Conservation (phyloP, 2,797 vertebrate genomes). For the Petrocephalus schoutedeni region DNA sequence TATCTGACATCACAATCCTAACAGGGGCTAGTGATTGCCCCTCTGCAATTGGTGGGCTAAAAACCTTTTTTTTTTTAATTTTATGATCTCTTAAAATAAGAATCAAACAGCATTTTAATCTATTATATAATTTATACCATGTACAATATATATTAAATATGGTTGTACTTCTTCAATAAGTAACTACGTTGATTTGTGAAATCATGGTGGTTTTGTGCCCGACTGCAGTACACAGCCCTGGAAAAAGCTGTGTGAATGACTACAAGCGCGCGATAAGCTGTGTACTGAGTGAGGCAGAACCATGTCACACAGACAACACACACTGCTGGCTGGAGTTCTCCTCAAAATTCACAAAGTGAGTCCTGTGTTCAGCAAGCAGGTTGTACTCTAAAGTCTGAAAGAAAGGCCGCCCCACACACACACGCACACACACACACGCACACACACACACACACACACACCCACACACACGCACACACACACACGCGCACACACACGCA, state of each 20-base stretch:
- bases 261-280: constrained; percentile 5
- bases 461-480: no score
- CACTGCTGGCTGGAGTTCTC: neutral
- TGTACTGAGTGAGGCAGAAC: neutral
- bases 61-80: neutral
- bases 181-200: neutral
- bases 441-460: no score
- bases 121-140: neutral
- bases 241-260: constrained; percentile 8
- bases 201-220: neutral
- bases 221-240: neutral
- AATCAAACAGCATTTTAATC: neutral
- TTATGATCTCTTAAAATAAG: neutral
- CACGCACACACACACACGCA: no score
- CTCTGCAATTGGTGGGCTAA: neutral
- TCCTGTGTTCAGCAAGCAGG: neutral
- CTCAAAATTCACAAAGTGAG: neutral
- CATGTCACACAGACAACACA: neutral
- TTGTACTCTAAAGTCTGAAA: neutral
- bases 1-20: neutral
- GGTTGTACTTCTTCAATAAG: neutral
- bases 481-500: no score
- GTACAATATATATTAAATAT: neutral
- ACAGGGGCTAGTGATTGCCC: neutral
- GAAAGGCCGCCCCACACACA: neutral